Evolutionary conservation across 2,797 vertebrate species (phyloP).

Genomic region (Anguilla megastoma): DNA sequence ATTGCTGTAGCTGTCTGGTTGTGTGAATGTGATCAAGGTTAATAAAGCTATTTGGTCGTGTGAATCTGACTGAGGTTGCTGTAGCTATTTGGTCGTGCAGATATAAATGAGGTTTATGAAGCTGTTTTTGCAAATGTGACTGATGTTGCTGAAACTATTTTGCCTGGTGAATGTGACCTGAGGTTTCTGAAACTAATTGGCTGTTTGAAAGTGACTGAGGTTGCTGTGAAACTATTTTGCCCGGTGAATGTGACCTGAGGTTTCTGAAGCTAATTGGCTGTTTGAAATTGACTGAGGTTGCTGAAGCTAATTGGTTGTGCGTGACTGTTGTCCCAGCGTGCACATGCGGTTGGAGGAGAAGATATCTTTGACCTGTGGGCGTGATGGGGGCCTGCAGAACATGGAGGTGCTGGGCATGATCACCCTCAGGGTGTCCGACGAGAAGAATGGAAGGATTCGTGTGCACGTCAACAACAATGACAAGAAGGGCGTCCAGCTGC

Average conservation of each 20-base stretch:
- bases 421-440: constrained; percentile 87
- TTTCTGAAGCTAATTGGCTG: constrained; percentile 10
- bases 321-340: constrained; percentile 69
- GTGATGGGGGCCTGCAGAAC: constrained; percentile 93
- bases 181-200: not conserved
- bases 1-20: not conserved
- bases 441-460: constrained; percentile 89
- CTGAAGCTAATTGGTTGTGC: not conserved
- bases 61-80: not conserved
- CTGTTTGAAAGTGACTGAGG: not conserved
- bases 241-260: not conserved
- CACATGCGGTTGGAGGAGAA: constrained; percentile 97
- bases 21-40: not conserved
- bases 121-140: not conserved
- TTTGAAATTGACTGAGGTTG: not conserved
- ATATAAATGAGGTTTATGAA: too few relatives aligned
- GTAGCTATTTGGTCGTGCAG: not conserved
- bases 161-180: not conserved
- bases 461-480: constrained; percentile 90
- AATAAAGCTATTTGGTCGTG: constrained; percentile 2
- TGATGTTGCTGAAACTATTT: not conserved
- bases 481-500: constrained; percentile 91
- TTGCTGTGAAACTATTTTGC: not conserved
- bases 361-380: constrained; percentile 88
- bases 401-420: constrained; percentile 97